A percentile compares a stretch with the other conserved stretches of the same genome.
These are phyloP conservation scores for Nothocercus julius DNA, from an alignment of 2,113 vertebrate genomes.

Conservation along the genomic window DNA sequence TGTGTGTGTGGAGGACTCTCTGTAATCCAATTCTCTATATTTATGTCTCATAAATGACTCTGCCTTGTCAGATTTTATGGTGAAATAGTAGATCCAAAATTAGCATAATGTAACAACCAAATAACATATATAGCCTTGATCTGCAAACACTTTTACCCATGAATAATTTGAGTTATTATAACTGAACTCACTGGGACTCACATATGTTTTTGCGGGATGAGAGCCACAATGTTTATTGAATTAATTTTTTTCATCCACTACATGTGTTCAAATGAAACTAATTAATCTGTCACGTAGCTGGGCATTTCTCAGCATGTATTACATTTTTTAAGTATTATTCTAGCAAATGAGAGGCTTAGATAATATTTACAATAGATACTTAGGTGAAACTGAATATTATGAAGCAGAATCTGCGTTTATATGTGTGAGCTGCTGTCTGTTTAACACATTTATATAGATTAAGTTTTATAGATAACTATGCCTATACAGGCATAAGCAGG, in stretches of 20 bases:
- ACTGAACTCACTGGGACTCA: conserved; percentile 29
- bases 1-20: conserved; percentile 22
- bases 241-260: conserved; percentile 39
- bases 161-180: conserved; percentile 59
- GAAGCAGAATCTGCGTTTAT: neutral
- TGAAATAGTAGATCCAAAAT: conserved; percentile 56
- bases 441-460: neutral
- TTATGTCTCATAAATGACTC: conserved; percentile 55
- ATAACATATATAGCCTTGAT: conserved; percentile 11
- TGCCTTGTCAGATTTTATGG: conserved; percentile 70
- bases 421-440: neutral
- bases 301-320: conserved; percentile 28
- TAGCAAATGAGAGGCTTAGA: neutral
- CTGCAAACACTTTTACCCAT: conserved; percentile 44
- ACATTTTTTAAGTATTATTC: neutral
- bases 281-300: neutral
- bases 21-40: conserved; percentile 45
- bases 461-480: neutral
- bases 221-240: conserved; percentile 35
- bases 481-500: neutral
- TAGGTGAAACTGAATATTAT: neutral
- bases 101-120: conserved; percentile 61
- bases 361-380: neutral
- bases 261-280: neutral
- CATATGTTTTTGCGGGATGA: conserved; percentile 12